Base-by-base conservation (phyloP, 1,140 invertebrate species). In the Drosophila lacteicornis region DNA sequence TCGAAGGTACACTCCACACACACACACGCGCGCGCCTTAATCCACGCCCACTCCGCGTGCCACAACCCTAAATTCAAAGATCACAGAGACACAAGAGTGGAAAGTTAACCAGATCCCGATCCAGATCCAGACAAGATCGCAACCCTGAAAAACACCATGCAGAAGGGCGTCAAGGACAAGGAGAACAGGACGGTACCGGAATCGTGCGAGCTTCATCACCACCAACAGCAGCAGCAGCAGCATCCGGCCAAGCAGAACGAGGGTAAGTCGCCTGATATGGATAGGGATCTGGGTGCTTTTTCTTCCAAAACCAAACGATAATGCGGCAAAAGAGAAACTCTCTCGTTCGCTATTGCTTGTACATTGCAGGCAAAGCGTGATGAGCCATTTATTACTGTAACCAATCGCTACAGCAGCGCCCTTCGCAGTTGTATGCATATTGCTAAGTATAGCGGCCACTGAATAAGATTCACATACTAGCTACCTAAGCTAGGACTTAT, bases 141-240 rank as follows among this genome's bases (percentile, higher is more conserved):
- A 7, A 13, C 13, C 8, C 19, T 6, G 27, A 30, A 30, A 30
- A 30, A 0, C 53, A 56, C 17, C 36, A 88, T 86, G 83, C 83
- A 82, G 57, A 86, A 87, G 65, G 66, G 66, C 62, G 75, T 51
- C 46, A 88, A 76, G 51, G 80, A 86, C 46, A 86, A 76, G 83
- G 83, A 70, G 50, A 59, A 66, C 76, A 42, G 59, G 5, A 7
- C n/a, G 22, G 49, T 2, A 22, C 63, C 63, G 40, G 63, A 65
- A 25, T 42, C 55, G 53, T 57, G 40, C 15, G 49, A 80, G 46
- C 42, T 66, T 38, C 49, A 43, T 8, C 11, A 55, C 4, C 50
- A n/a, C 6, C 27, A 47, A 4, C 47, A 66, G 5, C 58, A 71
- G 27, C 77, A 77, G 27, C 67, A 73, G 5, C 74, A 71, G 30